Conservation (phyloP, 2,888 invertebrate genomes). For the Polylopha cassiicola region DNA sequence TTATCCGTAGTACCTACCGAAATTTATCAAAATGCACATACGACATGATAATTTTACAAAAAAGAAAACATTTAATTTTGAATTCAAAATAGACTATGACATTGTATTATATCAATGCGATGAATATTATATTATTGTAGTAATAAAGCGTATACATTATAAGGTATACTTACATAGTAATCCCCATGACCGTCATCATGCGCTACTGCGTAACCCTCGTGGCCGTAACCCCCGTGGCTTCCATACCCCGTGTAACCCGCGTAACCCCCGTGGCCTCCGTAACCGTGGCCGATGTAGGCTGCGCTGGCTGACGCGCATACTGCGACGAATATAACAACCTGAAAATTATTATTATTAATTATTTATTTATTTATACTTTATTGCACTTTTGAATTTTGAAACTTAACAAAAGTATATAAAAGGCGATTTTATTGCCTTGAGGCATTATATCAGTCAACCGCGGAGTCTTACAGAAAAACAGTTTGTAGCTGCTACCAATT, state of each 20-base stretch:
- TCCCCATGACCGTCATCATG: constrained; percentile 44
- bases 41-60: too few species aligned
- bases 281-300: constrained; percentile 46
- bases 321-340: constrained; percentile 53
- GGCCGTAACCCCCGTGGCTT: constrained; percentile 28
- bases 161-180: constrained; percentile 52
- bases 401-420: too few species aligned
- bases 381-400: too few species aligned
- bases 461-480: too few species aligned
- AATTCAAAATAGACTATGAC: too few species aligned
- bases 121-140: constrained; percentile 1
- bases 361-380: neutral
- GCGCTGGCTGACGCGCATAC: constrained; percentile 47
- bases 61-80: too few species aligned
- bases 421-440: too few species aligned
- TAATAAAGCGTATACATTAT: constrained; percentile 3
- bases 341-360: constrained; percentile 26
- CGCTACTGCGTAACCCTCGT: constrained; percentile 20
- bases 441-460: too few species aligned
- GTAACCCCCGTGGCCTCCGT: constrained; percentile 25
- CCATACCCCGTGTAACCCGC: constrained; percentile 27
- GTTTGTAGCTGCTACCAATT: too few species aligned
- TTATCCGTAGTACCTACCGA: too few species aligned
- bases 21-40: too few species aligned
- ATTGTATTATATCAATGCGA: neutral